phyloP scores from a whole-genome alignment of 2,888 invertebrate genomes.

The Platynereis dumerilii region DNA sequence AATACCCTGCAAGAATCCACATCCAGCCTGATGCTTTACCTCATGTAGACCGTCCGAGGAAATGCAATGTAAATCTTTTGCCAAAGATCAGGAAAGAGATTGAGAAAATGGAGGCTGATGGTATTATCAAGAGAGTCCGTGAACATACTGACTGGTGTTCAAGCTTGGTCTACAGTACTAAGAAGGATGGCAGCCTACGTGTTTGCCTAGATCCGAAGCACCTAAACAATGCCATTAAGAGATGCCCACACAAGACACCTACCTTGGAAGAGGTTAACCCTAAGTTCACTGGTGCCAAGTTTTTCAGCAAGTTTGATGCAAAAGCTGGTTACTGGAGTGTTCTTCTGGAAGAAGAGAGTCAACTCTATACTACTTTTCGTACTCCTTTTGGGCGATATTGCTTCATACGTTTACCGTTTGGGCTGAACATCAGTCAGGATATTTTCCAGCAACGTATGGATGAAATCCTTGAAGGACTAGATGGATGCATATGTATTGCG shows the following conservation, averaged over 20 bases:
- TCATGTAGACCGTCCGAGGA: no score
- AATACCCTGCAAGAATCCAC: no score
- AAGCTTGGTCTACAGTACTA: conserved; percentile 20
- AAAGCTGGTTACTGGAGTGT: conserved; percentile 37
- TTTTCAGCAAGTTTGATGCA: conserved; percentile 37
- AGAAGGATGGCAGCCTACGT: conserved; percentile 31
- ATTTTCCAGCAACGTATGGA: conserved; percentile 15
- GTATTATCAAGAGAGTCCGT: not conserved
- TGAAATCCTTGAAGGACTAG: conserved; percentile 5
- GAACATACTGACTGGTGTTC: conserved; percentile 24
- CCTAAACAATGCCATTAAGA: conserved; percentile 31
- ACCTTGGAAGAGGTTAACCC: conserved; percentile 37
- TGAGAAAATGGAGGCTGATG: not conserved
- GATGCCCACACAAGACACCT: conserved; percentile 30
- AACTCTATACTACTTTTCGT: conserved; percentile 33
- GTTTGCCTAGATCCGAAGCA: conserved; percentile 32
- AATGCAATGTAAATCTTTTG: no score
- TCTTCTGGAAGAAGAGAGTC: conserved; percentile 23
- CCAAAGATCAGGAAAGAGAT: not conserved
- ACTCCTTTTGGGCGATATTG: conserved; percentile 30
- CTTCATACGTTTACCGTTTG: conserved; percentile 29
- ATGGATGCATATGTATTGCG: conserved; percentile 29
- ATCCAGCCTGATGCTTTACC: no score
- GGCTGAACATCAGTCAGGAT: conserved; percentile 12
- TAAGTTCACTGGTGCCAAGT: conserved; percentile 26